These are phyloP conservation scores for Emydocephalus ijimae DNA, from an alignment of 2,113 vertebrate species.

Conservation along the genomic window DNA sequence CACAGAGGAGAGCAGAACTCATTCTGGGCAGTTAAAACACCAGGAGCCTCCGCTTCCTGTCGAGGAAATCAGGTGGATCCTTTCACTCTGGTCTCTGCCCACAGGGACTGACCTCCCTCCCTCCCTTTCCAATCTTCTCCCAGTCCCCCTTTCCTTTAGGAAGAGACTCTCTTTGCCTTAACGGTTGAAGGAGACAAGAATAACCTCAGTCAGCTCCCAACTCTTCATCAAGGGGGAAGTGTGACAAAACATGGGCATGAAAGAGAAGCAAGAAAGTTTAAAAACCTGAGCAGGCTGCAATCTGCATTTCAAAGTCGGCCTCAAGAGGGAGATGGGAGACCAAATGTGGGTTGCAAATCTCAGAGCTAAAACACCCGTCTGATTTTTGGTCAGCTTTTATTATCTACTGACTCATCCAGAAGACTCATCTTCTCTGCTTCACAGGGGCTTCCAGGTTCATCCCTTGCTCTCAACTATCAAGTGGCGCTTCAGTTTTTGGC, in stretches of 20 bases:
- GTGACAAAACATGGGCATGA: not conserved
- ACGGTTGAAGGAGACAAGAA: not conserved
- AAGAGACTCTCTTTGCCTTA: not conserved
- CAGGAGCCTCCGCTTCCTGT: not conserved
- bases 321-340: not conserved
- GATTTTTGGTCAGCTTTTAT: not conserved
- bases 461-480: not conserved
- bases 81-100: not conserved
- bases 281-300: not conserved
- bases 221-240: not conserved
- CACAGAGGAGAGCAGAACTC: conserved; percentile 21
- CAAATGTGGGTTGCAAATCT: not conserved
- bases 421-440: not conserved
- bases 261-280: not conserved
- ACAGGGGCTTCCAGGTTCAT: not conserved
- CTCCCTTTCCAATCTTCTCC: not conserved
- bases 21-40: not conserved
- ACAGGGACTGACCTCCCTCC: not conserved
- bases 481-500: not conserved
- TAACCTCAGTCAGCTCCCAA: not conserved
- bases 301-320: not conserved
- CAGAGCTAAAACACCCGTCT: not conserved
- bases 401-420: not conserved
- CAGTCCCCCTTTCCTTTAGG: not conserved
- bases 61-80: not conserved